These are phyloP conservation scores for Cryptoblepharus egeriae DNA, from an alignment of 2,797 vertebrate species.

Conservation along the genomic window DNA sequence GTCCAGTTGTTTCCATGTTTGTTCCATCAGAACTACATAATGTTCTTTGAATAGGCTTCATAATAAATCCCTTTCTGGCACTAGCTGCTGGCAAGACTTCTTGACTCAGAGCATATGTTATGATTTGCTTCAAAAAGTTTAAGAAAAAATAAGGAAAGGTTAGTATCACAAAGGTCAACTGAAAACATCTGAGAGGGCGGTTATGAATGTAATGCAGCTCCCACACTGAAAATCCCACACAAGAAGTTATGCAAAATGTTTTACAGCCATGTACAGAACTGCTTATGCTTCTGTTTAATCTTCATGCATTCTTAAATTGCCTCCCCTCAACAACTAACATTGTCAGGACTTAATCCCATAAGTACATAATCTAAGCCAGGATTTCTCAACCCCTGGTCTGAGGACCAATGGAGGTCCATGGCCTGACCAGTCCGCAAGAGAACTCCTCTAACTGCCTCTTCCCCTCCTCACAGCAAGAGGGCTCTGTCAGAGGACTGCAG, in stretches of 20 bases:
- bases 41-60: conserved; percentile 41
- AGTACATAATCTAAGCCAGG: conserved; percentile 10
- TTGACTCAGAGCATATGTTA: conserved; percentile 46
- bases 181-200: conserved; percentile 62
- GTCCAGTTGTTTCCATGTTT: conserved; percentile 38
- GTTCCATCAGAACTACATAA: conserved; percentile 29
- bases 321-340: neutral
- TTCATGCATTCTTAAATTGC: neutral
- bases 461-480: too few relatives aligned
- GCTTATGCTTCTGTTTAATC: conserved; percentile 22
- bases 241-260: conserved; percentile 61
- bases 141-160: conserved; percentile 38
- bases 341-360: neutral
- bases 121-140: conserved; percentile 44
- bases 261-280: conserved; percentile 25
- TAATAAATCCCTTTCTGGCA: conserved; percentile 52
- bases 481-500: too few relatives aligned
- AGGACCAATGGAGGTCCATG: too few relatives aligned
- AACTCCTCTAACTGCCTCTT: too few relatives aligned
- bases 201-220: conserved; percentile 58
- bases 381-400: too few relatives aligned
- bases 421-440: too few relatives aligned
- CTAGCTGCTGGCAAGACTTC: conserved; percentile 52
- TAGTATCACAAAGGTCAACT: conserved; percentile 65
- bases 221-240: conserved; percentile 60